Percentiles rank a stretch among this genome's conserved stretches.
Evolutionary conservation across 2,113 vertebrate species (phyloP).

Genomic region (Suricata suricatta): DNA sequence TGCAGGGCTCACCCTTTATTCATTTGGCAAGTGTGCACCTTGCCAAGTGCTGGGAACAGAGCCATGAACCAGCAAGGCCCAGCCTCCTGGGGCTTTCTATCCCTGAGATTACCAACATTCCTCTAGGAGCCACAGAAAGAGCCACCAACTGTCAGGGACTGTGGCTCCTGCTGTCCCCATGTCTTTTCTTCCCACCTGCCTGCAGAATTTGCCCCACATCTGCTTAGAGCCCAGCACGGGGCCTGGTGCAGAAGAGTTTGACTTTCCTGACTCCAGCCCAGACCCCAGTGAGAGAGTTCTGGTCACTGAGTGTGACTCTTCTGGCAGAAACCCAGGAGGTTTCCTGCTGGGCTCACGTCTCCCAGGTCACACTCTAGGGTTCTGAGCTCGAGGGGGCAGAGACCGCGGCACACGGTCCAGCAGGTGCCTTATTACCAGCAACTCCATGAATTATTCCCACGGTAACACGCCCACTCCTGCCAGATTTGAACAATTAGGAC

Average conservation of each 20-base stretch:
- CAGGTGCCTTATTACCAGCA: neutral
- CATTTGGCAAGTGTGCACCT: neutral
- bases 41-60: neutral
- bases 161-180: neutral
- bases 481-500: neutral
- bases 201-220: neutral
- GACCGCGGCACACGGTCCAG: no score
- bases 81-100: rapidly evolving
- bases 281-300: neutral
- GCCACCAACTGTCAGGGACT: neutral
- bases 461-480: rapidly evolving
- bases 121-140: neutral
- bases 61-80: neutral
- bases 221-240: rapidly evolving
- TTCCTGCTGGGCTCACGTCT: neutral
- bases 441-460: neutral
- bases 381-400: neutral
- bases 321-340: neutral
- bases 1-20: neutral
- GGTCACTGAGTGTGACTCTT: neutral
- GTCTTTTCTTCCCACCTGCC: neutral
- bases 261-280: neutral
- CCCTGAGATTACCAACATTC: rapidly evolving
- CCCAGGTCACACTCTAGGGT: neutral
- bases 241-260: neutral